Evolutionary conservation across 1,140 invertebrate species (phyloP).

Genomic region (Nasonia giraulti): DNA sequence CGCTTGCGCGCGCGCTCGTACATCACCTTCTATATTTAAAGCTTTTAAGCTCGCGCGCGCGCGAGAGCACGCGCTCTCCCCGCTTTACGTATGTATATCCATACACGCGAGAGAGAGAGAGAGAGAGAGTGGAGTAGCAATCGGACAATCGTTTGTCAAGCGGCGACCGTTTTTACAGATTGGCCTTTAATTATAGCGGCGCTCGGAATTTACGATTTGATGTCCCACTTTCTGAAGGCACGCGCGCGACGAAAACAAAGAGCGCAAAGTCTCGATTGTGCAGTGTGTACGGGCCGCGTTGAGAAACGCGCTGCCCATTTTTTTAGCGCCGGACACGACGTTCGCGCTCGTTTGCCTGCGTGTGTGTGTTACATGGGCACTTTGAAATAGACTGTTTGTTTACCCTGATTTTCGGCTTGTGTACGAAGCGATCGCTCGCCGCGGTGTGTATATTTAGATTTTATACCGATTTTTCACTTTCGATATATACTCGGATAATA

Average conservation of each 20-base stretch:
- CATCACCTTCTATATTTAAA: slow-evolving; percentile 56
- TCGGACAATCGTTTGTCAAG: slow-evolving; percentile 52
- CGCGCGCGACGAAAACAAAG: background rate
- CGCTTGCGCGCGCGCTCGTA: slow-evolving; percentile 10
- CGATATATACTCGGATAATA: too few relatives aligned
- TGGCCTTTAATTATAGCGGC: slow-evolving; percentile 24
- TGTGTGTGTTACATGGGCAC: too few relatives aligned
- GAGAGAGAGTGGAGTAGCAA: slow-evolving; percentile 9
- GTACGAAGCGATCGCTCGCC: too few relatives aligned
- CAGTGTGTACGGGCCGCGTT: too few relatives aligned
- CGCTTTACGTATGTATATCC: slow-evolving; percentile 16
- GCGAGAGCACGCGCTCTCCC: slow-evolving; percentile 12
- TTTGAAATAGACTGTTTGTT: background rate
- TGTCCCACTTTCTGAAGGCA: background rate
- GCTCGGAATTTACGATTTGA: slow-evolving; percentile 28
- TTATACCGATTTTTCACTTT: too few relatives aligned
- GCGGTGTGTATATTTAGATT: too few relatives aligned
- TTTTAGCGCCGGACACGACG: too few relatives aligned
- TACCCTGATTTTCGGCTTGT: background rate
- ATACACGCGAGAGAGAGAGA: background rate
- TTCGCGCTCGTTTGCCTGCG: too few relatives aligned
- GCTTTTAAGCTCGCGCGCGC: slow-evolving; percentile 53
- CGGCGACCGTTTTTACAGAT: slow-evolving; percentile 53
- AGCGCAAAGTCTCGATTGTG: background rate
- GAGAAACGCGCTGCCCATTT: too few relatives aligned